These are phyloP conservation scores for Epizoanthus rinbou DNA, from an alignment of 92 coral and sea anemone genomes.

Conservation along the genomic window DNA sequence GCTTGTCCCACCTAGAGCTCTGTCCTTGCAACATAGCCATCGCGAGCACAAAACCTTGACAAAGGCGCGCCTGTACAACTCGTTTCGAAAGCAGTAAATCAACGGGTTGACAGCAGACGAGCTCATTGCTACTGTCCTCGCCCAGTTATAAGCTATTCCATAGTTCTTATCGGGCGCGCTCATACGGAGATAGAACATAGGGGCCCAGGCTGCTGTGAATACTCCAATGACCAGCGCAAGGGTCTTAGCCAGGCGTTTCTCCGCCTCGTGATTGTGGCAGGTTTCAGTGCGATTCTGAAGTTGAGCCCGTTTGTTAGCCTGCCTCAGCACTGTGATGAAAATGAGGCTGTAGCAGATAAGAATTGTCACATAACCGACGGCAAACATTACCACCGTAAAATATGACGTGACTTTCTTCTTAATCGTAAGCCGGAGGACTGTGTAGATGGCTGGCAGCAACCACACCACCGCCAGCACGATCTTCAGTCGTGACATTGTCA, in stretches of 20 bases:
- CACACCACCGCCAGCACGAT: conserved; percentile 49
- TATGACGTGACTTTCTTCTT: conserved; percentile 71
- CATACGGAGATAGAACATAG: conserved; percentile 75
- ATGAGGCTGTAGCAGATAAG: conserved; percentile 68
- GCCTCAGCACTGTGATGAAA: conserved; percentile 53
- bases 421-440: conserved; percentile 65
- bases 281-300: conserved; percentile 13
- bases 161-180: conserved; percentile 76
- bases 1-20: background rate
- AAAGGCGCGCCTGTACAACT: conserved; percentile 72
- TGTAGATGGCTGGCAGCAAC: conserved; percentile 63
- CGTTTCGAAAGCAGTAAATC: conserved; percentile 77
- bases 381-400: conserved; percentile 66
- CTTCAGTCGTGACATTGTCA: conserved; percentile 6
- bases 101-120: conserved; percentile 78
- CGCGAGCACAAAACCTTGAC: conserved; percentile 41
- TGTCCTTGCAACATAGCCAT: background rate
- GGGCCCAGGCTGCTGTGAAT: conserved; percentile 80
- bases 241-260: conserved; percentile 78
- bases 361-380: conserved; percentile 60
- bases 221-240: conserved; percentile 68
- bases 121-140: conserved; percentile 73
- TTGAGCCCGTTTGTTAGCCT: conserved; percentile 27
- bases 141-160: conserved; percentile 82
- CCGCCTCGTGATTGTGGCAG: conserved; percentile 24